Percentiles rank a stretch among this genome's conserved stretches.
Conservation (phyloP, 2,113 vertebrate genomes). For the Erythrocercus mccallii region DNA sequence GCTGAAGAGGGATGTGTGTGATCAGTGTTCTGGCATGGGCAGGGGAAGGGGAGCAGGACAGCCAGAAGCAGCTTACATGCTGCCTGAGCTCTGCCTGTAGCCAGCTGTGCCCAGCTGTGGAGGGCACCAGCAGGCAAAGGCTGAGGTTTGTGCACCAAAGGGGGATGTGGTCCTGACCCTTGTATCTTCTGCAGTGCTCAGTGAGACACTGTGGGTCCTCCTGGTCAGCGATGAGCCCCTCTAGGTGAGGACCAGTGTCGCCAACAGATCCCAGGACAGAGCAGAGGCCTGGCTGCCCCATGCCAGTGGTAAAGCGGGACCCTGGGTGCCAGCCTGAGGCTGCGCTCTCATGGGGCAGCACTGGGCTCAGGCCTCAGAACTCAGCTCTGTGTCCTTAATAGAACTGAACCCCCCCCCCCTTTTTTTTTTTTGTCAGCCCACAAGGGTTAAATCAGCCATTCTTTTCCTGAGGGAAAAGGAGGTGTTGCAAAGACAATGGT, state of each 20-base stretch:
- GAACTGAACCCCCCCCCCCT: not conserved
- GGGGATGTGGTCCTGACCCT: not conserved
- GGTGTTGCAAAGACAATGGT: not conserved
- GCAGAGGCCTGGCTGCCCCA: rapidly evolving
- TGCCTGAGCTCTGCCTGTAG: not conserved
- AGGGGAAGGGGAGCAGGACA: no score
- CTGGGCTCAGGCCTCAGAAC: not conserved
- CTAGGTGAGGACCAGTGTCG: rapidly evolving
- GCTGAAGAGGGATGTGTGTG: not conserved
- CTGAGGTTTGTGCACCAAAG: not conserved
- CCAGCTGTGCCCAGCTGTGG: not conserved
- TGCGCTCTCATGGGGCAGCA: rapidly evolving
- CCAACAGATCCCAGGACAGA: not conserved
- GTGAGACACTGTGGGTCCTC: not conserved
- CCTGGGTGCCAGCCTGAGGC: not conserved
- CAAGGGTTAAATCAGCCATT: not conserved
- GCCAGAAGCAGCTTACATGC: rapidly evolving
- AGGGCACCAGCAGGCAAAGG: not conserved
- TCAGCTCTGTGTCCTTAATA: not conserved
- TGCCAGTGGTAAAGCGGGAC: rapidly evolving
- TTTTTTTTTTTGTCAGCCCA: not conserved
- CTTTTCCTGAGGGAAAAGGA: not conserved
- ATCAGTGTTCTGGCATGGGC: not conserved
- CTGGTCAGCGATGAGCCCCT: not conserved
- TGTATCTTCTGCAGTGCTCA: not conserved